phyloP scores from a whole-genome alignment of 53 echinoderm and acorn worm genomes.

The Echinometra lucunter region DNA sequence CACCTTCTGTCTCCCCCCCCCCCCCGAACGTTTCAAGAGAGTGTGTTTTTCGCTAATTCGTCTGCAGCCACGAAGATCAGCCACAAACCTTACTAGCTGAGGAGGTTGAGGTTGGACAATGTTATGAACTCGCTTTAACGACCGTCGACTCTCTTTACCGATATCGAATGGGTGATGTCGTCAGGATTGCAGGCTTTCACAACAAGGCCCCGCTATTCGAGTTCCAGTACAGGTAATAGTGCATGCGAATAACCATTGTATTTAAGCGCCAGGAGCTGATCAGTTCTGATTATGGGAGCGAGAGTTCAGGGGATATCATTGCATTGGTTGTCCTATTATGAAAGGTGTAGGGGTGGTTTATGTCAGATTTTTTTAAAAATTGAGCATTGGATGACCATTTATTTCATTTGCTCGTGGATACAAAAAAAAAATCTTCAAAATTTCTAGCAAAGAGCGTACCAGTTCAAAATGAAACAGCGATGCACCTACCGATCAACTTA shows the following conservation, averaged over 20 bases:
- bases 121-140: conserved; percentile 58
- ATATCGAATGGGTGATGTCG: conserved; percentile 61
- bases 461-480: too few species aligned
- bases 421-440: too few species aligned
- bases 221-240: conserved; percentile 64
- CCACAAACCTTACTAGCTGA: conserved; percentile 59
- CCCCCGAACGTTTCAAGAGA: background rate
- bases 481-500: too few species aligned
- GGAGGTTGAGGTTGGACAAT: conserved; percentile 55
- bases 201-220: conserved; percentile 58
- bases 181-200: conserved; percentile 40
- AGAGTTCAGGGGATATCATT: background rate
- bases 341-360: too few species aligned
- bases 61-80: conserved; percentile 59
- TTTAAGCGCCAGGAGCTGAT: too few species aligned
- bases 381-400: too few species aligned
- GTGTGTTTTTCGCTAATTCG: background rate
- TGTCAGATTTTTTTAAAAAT: too few species aligned
- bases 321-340: background rate
- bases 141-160: conserved; percentile 63
- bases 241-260: too few species aligned
- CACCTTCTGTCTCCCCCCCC: background rate
- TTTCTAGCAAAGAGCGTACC: too few species aligned
- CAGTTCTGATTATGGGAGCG: background rate
- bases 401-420: too few species aligned